phyloP scores from a whole-genome alignment of 1,140 invertebrate genomes.

The Drosophila baimaii region DNA sequence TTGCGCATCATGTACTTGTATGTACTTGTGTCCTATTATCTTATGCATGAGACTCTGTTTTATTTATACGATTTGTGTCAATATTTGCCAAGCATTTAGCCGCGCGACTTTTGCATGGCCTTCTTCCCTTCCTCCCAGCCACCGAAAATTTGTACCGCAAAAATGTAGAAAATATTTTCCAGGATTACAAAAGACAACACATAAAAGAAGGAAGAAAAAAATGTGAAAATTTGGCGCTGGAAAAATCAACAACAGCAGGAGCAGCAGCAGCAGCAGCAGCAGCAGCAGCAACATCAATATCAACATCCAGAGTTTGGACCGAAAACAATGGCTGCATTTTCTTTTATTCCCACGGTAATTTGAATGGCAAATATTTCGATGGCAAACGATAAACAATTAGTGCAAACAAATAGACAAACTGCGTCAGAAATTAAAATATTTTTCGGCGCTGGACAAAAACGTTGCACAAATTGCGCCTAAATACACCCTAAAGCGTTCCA shows the following conservation, averaged over 20 bases:
- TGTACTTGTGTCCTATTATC: slow-evolving; percentile 35
- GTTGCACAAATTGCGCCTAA: slow-evolving; percentile 68
- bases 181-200: slow-evolving; percentile 48
- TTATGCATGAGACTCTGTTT: slow-evolving; percentile 63
- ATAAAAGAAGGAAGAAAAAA: background rate
- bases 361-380: slow-evolving; percentile 77
- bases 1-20: too few relatives aligned
- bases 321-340: slow-evolving; percentile 40
- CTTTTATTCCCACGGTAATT: slow-evolving; percentile 76
- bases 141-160: background rate
- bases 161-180: slow-evolving; percentile 32
- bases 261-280: background rate
- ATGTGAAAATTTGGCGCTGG: background rate
- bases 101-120: slow-evolving; percentile 33
- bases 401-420: slow-evolving; percentile 66
- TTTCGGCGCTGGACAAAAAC: slow-evolving; percentile 38
- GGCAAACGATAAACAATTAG: slow-evolving; percentile 80
- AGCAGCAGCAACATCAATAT: background rate
- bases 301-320: slow-evolving; percentile 13
- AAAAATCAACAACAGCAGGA: slow-evolving; percentile 47
- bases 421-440: slow-evolving; percentile 47
- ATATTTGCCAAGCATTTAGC: slow-evolving; percentile 76
- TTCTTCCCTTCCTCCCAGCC: background rate
- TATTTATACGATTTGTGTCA: slow-evolving; percentile 70
- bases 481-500: slow-evolving; percentile 69